Evolutionary conservation across 1,140 invertebrate genomes (phyloP), one percentile per base, ranked within the genome.

Genomic region (Melanaphis sacchari): DNA sequence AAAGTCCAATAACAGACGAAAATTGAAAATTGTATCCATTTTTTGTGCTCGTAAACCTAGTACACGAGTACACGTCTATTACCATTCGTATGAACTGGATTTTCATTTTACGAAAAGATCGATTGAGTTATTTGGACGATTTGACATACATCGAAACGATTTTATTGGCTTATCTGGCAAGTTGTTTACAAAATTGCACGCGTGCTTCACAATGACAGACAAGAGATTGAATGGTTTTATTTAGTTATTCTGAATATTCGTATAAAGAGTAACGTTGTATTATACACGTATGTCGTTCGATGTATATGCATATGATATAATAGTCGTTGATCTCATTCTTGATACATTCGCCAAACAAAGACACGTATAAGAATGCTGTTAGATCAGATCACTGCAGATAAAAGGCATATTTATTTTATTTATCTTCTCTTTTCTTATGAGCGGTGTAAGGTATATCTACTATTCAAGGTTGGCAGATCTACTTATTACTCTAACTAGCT

Each of bases 261-360:
- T 76, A 76, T 6, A n/a, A 18, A n/a, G 59, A 76, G 59, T 76
- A n/a, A 76, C 59, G 59, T 76, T n/a, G 59, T 36, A 76, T 76
- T 76, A 76, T 18, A 76, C 31, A 18, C 31, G 59, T n/a, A n/a
- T 76, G 59, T 76, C 59, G 59, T 76, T 36, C 8, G 18, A 76
- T 76, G 59, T 76, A n/a, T 59, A 59, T 76, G 59, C 59, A 76
- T 76, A 76, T 66, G 59, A 66, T 66, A n/a, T 66, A 66, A 66
- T n/a, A 76, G 59, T 36, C 59, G 31, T 76, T 76, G 59, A 18
- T 76, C 59, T 76, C 31, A n/a, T 76, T 76, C 59, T 76, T n/a
- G 59, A 76, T 36, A 21, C 46, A 18, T 49, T 49, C 46, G 31
- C 31, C 59, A n/a, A n/a, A 76, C 59, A 76, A 76, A 76, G 59